Percentiles rank a stretch among this genome's conserved stretches.
phyloP scores from a whole-genome alignment of 2,797 vertebrate species.

The Pteropus rufus region DNA sequence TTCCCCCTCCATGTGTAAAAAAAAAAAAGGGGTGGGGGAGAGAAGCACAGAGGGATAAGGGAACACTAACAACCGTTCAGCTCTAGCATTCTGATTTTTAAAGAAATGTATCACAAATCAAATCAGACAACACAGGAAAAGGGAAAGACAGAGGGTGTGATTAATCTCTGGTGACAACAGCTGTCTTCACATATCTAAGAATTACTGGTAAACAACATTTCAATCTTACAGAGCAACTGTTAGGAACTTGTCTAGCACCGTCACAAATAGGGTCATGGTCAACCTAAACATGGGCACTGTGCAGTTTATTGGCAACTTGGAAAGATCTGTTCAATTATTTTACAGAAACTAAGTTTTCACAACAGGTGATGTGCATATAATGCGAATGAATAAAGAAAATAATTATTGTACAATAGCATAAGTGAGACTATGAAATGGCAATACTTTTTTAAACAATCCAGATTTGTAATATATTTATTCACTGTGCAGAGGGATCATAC shows the following conservation, averaged over 20 bases:
- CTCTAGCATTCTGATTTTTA: slow-evolving; percentile 11
- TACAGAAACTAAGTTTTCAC: slow-evolving; percentile 71
- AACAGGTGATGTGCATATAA: slow-evolving; percentile 71
- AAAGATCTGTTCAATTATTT: slow-evolving; percentile 57
- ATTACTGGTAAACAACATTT: slow-evolving; percentile 49
- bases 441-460: slow-evolving; percentile 85
- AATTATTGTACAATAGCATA: slow-evolving; percentile 71
- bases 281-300: slow-evolving; percentile 27
- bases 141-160: background rate
- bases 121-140: slow-evolving; percentile 36
- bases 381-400: slow-evolving; percentile 53
- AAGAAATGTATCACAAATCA: background rate
- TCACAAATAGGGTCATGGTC: slow-evolving; percentile 60
- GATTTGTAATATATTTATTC: slow-evolving; percentile 87
- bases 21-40: background rate
- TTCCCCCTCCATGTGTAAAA: background rate
- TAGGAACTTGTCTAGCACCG: slow-evolving; percentile 47
- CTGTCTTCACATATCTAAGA: slow-evolving; percentile 34
- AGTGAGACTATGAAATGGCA: slow-evolving; percentile 80
- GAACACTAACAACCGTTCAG: background rate
- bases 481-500: slow-evolving; percentile 77
- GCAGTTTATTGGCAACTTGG: slow-evolving; percentile 27
- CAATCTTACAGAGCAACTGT: slow-evolving; percentile 30
- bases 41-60: background rate
- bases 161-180: background rate